Conservation (phyloP, 2,113 vertebrate species). For the Pandion haliaetus region DNA sequence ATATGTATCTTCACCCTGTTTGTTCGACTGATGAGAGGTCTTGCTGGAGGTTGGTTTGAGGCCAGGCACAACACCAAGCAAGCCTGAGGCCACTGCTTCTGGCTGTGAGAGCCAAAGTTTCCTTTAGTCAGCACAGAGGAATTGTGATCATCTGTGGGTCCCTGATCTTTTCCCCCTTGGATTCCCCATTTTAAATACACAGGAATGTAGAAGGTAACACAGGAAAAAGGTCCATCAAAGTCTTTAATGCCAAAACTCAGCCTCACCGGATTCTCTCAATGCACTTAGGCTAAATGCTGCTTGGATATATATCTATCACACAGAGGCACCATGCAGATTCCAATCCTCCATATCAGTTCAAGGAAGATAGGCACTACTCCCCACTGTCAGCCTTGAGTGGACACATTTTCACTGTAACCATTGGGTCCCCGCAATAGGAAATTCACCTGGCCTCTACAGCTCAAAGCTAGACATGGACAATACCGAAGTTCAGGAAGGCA, state of each 20-base stretch:
- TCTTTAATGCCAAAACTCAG: not conserved
- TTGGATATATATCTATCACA: not conserved
- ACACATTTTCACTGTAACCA: not conserved
- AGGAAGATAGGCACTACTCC: not conserved
- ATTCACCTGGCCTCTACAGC: not conserved
- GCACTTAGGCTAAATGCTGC: not conserved
- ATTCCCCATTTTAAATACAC: not conserved
- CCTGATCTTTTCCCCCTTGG: not conserved
- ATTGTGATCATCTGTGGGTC: not conserved
- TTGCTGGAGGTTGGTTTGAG: not conserved
- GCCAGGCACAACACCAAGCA: not conserved
- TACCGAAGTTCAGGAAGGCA: not conserved
- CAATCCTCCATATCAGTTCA: not conserved
- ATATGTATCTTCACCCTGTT: not conserved
- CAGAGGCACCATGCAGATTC: not conserved
- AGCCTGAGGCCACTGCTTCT: not conserved
- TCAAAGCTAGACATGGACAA: not conserved
- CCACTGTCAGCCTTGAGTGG: not conserved
- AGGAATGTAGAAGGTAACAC: not conserved
- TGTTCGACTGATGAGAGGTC: not conserved
- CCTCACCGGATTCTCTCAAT: not conserved
- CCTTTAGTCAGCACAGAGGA: not conserved
- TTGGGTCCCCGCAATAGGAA: not conserved
- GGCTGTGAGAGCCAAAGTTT: not conserved
- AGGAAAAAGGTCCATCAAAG: not conserved